Evolutionary conservation across 1,140 invertebrate species (phyloP).

Genomic region (Caenorhabditis brenneri): DNA sequence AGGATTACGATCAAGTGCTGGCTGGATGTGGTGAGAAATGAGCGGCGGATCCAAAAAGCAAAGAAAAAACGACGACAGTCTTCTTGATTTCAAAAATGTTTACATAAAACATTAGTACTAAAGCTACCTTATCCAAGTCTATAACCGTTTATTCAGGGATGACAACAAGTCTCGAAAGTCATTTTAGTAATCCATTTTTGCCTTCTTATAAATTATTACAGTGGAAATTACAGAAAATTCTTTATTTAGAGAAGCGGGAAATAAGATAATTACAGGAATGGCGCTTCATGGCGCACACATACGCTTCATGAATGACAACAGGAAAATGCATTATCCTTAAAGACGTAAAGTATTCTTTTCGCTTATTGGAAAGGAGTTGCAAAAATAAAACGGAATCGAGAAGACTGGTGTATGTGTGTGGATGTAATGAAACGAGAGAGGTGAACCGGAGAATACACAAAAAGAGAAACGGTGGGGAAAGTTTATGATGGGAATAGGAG

Average conservation of each 20-base stretch:
- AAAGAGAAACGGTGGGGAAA: neutral
- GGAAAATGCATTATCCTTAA: neutral
- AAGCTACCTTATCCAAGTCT: no score
- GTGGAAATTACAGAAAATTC: neutral
- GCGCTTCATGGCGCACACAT: neutral
- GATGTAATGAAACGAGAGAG: neutral
- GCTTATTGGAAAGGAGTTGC: neutral
- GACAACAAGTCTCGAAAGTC: no score
- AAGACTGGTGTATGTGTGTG: neutral
- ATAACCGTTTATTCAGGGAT: no score
- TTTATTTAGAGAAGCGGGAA: slow-evolving; percentile 24
- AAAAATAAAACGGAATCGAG: neutral
- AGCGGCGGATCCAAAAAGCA: no score
- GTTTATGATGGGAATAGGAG: neutral
- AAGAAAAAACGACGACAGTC: no score
- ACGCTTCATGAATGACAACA: neutral
- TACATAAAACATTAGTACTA: no score
- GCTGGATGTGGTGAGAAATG: no score
- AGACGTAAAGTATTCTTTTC: neutral
- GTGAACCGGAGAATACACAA: neutral
- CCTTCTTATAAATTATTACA: no score
- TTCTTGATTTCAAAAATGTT: no score
- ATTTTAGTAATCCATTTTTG: no score
- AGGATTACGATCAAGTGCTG: no score
- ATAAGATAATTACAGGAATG: neutral